These are phyloP conservation scores for Hydrocynus forskahlii DNA, from an alignment of 2,797 vertebrate genomes.

Conservation along the genomic window DNA sequence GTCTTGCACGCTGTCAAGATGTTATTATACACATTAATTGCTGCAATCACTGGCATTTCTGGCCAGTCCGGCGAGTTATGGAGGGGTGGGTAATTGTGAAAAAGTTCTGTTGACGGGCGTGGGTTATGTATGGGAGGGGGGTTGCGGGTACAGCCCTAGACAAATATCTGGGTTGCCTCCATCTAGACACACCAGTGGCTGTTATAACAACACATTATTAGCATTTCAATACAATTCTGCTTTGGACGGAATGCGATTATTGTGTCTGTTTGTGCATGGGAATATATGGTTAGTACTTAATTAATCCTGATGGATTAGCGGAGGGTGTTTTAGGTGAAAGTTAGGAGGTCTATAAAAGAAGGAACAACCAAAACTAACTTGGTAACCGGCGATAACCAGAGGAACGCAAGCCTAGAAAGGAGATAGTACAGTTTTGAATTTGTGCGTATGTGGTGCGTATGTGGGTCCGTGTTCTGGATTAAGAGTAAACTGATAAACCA, in stretches of 20 bases:
- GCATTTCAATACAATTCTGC: neutral
- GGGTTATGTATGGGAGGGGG: too few relatives aligned
- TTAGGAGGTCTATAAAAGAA: conserved; percentile 8
- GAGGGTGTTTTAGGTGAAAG: neutral
- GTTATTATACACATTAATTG: neutral
- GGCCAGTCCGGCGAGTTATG: too few relatives aligned
- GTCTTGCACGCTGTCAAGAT: neutral
- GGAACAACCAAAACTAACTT: conserved; percentile 81
- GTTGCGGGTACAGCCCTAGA: too few relatives aligned
- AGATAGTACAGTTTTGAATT: conserved; percentile 19
- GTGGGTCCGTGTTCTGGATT: neutral
- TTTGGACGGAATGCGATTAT: neutral
- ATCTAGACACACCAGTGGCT: too few relatives aligned
- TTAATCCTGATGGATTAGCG: conserved; percentile 15
- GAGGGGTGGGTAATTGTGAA: too few relatives aligned
- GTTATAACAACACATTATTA: neutral
- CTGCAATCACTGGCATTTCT: neutral
- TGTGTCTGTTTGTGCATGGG: neutral
- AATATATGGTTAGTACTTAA: neutral
- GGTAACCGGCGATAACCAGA: conserved; percentile 93
- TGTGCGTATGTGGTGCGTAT: conserved; percentile 15
- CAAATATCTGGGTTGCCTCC: too few relatives aligned
- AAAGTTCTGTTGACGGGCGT: too few relatives aligned
- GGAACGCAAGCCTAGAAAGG: conserved; percentile 84
- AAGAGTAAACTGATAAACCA: neutral